These are phyloP conservation scores for Cheumatopsyche charites DNA, from an alignment of 1,140 invertebrate species.

Conservation along the genomic window DNA sequence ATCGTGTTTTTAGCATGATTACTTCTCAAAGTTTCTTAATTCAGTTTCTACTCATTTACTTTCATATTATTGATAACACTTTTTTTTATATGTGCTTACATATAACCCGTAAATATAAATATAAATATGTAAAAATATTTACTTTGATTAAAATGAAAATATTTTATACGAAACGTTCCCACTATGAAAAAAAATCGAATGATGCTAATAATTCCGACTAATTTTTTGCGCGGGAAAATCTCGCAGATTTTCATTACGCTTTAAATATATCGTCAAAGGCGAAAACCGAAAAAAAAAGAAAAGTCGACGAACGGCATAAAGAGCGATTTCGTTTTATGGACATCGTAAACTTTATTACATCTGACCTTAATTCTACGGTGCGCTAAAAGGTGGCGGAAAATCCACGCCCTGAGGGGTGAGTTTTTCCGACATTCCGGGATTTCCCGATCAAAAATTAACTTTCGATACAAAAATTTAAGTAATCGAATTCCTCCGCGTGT, in stretches of 20 bases:
- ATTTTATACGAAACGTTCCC: too few relatives aligned
- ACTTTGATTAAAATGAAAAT: too few relatives aligned
- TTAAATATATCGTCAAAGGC: conserved; percentile 16
- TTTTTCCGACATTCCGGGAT: conserved; percentile 5
- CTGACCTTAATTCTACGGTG: conserved; percentile 38
- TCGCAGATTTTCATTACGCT: conserved; percentile 19
- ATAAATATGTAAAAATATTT: too few relatives aligned
- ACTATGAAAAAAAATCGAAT: too few relatives aligned
- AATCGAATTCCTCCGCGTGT: conserved; percentile 31
- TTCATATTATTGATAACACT: too few relatives aligned
- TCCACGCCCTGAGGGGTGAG: background rate
- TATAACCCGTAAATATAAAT: too few relatives aligned
- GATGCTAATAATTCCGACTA: too few relatives aligned
- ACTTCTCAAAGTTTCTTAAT: too few relatives aligned
- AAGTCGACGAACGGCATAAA: conserved; percentile 23
- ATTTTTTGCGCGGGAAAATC: background rate
- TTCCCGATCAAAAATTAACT: conserved; percentile 37
- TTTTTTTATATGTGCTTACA: too few relatives aligned
- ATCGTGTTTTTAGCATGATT: too few relatives aligned
- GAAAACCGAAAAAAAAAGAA: background rate
- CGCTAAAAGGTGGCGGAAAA: background rate
- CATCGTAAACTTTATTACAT: conserved; percentile 41
- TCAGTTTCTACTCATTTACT: too few relatives aligned
- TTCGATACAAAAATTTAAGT: conserved; percentile 38
- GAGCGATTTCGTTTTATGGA: conserved; percentile 36